phyloP scores from a whole-genome alignment of 2,888 invertebrate species.

The Drosophila tripunctata region DNA sequence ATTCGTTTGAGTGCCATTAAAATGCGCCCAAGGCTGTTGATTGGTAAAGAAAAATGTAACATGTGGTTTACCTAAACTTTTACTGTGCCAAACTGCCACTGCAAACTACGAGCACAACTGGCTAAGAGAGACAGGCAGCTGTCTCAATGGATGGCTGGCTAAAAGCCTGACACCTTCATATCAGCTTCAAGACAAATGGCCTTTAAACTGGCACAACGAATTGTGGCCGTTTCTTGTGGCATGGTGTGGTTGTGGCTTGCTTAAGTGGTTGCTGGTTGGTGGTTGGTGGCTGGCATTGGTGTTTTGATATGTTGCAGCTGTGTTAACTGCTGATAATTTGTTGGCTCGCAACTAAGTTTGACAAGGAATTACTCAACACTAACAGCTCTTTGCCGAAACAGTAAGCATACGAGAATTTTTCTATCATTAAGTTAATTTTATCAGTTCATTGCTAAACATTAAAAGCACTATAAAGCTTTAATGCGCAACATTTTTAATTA shows the following conservation, averaged over 20 bases:
- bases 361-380: not conserved
- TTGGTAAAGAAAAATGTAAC: constrained; percentile 73
- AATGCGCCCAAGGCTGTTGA: constrained; percentile 74
- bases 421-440: too few species aligned
- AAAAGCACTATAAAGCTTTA: too few species aligned
- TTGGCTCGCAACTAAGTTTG: not conserved
- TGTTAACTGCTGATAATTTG: constrained; percentile 43
- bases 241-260: constrained; percentile 16
- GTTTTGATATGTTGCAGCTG: constrained; percentile 31
- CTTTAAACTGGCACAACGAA: constrained; percentile 31
- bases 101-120: not conserved
- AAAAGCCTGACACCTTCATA: constrained; percentile 53
- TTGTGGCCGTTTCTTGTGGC: constrained; percentile 2
- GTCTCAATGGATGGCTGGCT: constrained; percentile 33
- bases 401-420: too few species aligned
- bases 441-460: too few species aligned
- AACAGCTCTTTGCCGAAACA: not conserved
- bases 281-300: too few species aligned
- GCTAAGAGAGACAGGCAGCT: constrained; percentile 4
- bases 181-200: constrained; percentile 45
- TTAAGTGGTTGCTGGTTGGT: constrained; percentile 57
- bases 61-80: constrained; percentile 74
- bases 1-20: constrained; percentile 70
- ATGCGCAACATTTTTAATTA: too few species aligned
- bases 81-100: constrained; percentile 33